These are phyloP conservation scores for Pyrochroa serraticornis DNA, from an alignment of 2,888 invertebrate genomes.

Conservation along the genomic window DNA sequence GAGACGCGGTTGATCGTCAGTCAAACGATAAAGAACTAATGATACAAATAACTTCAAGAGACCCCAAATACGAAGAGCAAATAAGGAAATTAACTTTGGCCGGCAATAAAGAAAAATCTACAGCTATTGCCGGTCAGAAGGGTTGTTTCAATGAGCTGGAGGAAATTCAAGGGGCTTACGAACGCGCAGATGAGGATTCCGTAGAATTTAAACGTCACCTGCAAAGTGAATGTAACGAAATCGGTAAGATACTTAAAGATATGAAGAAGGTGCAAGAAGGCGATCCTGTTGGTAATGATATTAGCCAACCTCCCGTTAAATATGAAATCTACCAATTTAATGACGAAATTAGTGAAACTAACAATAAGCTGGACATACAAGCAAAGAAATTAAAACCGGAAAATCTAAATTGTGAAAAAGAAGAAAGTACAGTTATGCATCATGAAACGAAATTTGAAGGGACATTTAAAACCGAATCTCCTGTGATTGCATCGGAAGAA, in stretches of 20 bases:
- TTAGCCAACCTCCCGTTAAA: background rate
- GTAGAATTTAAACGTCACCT: slow-evolving; percentile 23
- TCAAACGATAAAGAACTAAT: slow-evolving; percentile 33
- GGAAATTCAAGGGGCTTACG: slow-evolving; percentile 48
- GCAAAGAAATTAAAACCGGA: background rate
- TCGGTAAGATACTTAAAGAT: slow-evolving; percentile 31
- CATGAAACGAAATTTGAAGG: too few relatives aligned
- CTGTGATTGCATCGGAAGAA: background rate
- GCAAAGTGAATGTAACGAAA: slow-evolving; percentile 31
- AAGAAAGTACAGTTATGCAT: too few relatives aligned
- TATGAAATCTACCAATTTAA: too few relatives aligned
- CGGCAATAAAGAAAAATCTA: slow-evolving; percentile 44
- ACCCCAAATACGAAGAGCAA: slow-evolving; percentile 44
- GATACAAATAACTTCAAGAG: slow-evolving; percentile 34
- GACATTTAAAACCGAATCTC: too few relatives aligned
- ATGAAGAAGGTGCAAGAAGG: slow-evolving; percentile 38
- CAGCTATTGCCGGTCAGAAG: slow-evolving; percentile 47
- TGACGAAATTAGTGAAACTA: too few relatives aligned
- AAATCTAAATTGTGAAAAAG: background rate
- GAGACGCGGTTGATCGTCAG: background rate
- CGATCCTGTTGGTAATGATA: slow-evolving; percentile 3
- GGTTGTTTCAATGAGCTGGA: slow-evolving; percentile 50
- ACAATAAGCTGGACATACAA: too few relatives aligned
- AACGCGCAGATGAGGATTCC: slow-evolving; percentile 35
- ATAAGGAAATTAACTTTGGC: slow-evolving; percentile 42